These are phyloP conservation scores for Bos javanicus DNA, from an alignment of 2,113 vertebrate genomes.

Conservation along the genomic window DNA sequence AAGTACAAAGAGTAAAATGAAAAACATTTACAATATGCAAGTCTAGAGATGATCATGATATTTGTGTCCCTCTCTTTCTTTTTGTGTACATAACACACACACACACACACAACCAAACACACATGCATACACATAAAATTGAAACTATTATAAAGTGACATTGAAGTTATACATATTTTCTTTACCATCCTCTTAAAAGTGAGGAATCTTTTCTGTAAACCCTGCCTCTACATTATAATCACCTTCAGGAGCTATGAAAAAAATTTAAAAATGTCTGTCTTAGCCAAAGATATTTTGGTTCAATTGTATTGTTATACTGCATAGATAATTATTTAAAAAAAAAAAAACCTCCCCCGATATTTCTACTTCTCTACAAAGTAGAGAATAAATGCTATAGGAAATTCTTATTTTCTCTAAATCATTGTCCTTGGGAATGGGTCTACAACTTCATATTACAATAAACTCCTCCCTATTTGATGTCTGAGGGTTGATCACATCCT, in stretches of 20 bases:
- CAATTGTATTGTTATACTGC: background rate
- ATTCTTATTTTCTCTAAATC: background rate
- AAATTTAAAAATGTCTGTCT: background rate
- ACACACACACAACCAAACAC: background rate
- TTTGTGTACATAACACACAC: background rate
- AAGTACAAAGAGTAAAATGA: background rate
- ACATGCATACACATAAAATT: background rate
- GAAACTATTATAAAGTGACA: background rate
- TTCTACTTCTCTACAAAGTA: background rate
- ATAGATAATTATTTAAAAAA: background rate
- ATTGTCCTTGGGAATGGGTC: background rate
- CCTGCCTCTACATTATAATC: background rate
- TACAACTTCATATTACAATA: background rate
- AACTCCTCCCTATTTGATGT: background rate
- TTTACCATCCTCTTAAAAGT: background rate
- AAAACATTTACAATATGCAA: background rate
- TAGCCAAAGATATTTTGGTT: background rate
- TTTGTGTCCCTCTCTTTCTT: background rate
- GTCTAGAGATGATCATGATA: background rate
- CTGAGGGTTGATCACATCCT: background rate
- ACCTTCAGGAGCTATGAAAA: background rate
- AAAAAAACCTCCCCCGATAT: background rate
- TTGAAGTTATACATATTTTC: background rate
- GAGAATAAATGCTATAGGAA: background rate
- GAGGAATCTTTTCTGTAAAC: background rate